These are phyloP conservation scores for Miltochrista miniata DNA, from an alignment of 2,888 invertebrate genomes.

Conservation along the genomic window DNA sequence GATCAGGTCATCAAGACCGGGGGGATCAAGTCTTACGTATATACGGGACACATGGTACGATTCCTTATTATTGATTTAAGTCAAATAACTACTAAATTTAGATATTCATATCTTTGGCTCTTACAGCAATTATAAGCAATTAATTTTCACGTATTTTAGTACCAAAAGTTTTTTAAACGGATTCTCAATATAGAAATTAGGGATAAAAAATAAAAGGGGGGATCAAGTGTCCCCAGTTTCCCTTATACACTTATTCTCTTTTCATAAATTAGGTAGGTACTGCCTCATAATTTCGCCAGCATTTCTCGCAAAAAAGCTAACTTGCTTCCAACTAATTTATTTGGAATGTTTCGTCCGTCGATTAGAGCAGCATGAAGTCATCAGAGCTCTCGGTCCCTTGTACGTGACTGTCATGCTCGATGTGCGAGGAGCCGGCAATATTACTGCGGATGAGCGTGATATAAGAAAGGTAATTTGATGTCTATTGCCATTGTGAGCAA, in stretches of 20 bases:
- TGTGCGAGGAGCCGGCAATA: constrained; percentile 2
- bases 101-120: no score
- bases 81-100: no score
- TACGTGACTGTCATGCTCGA: constrained; percentile 49
- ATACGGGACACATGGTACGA: no score
- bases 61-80: no score
- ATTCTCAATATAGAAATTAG: no score
- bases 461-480: constrained; percentile 37
- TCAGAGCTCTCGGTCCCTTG: constrained; percentile 38
- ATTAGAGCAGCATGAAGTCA: constrained; percentile 57
- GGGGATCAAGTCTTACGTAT: no score
- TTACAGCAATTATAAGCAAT: no score
- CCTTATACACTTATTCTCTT: background rate
- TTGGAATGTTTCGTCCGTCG: constrained; percentile 44
- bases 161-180: no score
- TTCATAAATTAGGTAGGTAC: background rate
- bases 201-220: no score
- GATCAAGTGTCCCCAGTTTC: no score
- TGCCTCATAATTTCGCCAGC: background rate
- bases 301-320: constrained; percentile 5
- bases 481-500: constrained; percentile 32
- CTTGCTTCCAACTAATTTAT: constrained; percentile 18
- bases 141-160: no score
- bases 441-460: constrained; percentile 10
- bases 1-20: no score